Base-by-base conservation (phyloP, 2,797 vertebrate species). In the Premnoplex brunnescens region DNA sequence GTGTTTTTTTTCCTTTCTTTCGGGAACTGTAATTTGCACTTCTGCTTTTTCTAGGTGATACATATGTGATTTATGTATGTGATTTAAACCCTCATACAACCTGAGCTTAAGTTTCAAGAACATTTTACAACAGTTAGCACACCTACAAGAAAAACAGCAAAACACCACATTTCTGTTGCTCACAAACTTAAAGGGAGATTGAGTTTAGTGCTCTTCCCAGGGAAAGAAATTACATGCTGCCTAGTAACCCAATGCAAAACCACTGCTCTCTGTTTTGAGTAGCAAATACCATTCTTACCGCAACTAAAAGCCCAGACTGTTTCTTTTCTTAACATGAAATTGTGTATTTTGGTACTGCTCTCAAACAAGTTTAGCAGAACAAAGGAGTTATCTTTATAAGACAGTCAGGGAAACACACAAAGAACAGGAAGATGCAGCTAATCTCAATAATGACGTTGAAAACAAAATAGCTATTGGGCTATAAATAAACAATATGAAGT, bases 381-480 rank as follows among this genome's bases (percentile, higher is more conserved):
- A 97, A 94, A 97, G 78, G 85, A 96, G 54, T 82, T 93, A 95
- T 97, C 93, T 95, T 94, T 88, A 91, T 87, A 85, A 94, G 83
- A 83, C 92, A 97, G 95, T 37, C 79, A 87, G 76, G 94, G 85
- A 83, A 89, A 93, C 30, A 58, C 62, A 93, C 86, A 96, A 95
- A 94, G 81, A 74, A 89, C 91, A 95, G 90, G 93, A 95, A 86
- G 84, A 95, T 94, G 71, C 69, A 85, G 86, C 81, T 93, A 94
- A 93, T 78, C 71, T 94, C 96, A 96, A 94, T 94, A 95, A 93
- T 74, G 84, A 49, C 94, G 79, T 22, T 60, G 67, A 91, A 94
- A 96, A 88, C 84, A 94, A 94, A 95, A 86, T 24, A 93, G 41
- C 41, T 51, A 34, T 75, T 2, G 2, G 58, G 43, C 69, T 92